phyloP scores from a whole-genome alignment of 30 jellyfish, hydroid and myxozoan species.

The Chironex yamaguchii region DNA sequence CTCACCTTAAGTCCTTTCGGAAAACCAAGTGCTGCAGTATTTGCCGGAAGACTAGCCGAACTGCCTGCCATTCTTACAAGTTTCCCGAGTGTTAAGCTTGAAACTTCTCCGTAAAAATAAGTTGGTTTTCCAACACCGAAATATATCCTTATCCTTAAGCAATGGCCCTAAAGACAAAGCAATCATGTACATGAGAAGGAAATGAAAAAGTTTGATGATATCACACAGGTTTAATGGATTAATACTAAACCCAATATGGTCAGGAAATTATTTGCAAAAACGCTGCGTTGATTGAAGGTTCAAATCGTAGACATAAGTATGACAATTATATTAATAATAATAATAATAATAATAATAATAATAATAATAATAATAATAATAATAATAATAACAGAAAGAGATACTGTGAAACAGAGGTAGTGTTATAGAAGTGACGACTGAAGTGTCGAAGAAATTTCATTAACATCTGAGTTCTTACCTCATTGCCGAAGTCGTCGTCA shows the following conservation, averaged over 20 bases:
- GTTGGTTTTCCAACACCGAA: slow-evolving; percentile 96
- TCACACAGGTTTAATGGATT: background rate
- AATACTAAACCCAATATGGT: too few species aligned
- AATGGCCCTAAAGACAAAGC: slow-evolving; percentile 81
- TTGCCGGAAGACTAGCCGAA: slow-evolving; percentile 78
- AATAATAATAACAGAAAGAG: too few species aligned
- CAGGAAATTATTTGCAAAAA: too few species aligned
- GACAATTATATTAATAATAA: too few species aligned
- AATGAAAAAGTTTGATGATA: background rate
- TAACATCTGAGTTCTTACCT: too few species aligned
- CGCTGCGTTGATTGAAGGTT: too few species aligned
- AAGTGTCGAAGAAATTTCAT: too few species aligned
- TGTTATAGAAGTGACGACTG: too few species aligned
- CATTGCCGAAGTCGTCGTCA: slow-evolving; percentile 81
- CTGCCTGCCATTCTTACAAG: slow-evolving; percentile 93
- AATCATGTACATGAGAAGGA: background rate
- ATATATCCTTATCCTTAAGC: slow-evolving; percentile 73
- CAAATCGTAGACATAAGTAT: too few species aligned
- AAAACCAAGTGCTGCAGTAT: slow-evolving; percentile 85
- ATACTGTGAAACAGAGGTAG: too few species aligned
- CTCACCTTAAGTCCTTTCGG: slow-evolving; percentile 94
- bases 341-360: too few species aligned
- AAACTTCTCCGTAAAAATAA: slow-evolving; percentile 88
- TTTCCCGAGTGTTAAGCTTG: slow-evolving; percentile 93
- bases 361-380: too few species aligned